phyloP scores from a whole-genome alignment of 2,888 invertebrate genomes.

The Oconnorella tubifera region DNA sequence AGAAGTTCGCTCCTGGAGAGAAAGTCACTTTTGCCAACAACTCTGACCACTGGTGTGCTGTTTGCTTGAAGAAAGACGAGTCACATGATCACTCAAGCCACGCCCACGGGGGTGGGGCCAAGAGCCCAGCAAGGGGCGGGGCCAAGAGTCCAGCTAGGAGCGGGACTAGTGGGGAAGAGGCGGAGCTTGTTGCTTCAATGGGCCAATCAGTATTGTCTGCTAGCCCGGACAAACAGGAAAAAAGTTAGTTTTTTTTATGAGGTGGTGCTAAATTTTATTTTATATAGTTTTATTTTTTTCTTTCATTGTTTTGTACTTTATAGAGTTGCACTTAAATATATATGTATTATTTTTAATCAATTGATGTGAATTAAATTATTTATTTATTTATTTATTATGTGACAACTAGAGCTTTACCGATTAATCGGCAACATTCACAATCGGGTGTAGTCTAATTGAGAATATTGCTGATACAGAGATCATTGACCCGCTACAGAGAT shows the following conservation, averaged over 20 bases:
- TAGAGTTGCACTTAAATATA: too few species aligned
- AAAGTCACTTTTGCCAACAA: constrained; percentile 24
- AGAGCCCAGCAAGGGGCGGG: not conserved
- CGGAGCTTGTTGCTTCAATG: not conserved
- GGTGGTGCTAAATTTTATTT: not conserved
- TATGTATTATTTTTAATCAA: too few species aligned
- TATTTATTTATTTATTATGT: too few species aligned
- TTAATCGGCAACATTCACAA: too few species aligned
- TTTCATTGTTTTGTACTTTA: too few species aligned
- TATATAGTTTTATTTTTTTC: too few species aligned
- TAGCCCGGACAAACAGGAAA: not conserved
- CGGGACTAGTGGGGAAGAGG: not conserved
- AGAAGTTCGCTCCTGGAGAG: constrained; percentile 25
- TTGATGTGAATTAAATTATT: too few species aligned
- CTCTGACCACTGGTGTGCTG: constrained; percentile 13
- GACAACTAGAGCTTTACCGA: too few species aligned
- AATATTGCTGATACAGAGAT: too few species aligned
- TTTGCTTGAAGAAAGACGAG: constrained; percentile 11
- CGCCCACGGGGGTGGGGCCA: not conserved
- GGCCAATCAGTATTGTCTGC: not conserved
- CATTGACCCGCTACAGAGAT: too few species aligned
- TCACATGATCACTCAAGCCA: not conserved
- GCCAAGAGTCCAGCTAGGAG: not conserved
- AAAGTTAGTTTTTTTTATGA: not conserved
- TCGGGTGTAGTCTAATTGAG: too few species aligned